These are phyloP conservation scores for Alitta virens DNA, from an alignment of 2,888 invertebrate genomes.

Conservation along the genomic window DNA sequence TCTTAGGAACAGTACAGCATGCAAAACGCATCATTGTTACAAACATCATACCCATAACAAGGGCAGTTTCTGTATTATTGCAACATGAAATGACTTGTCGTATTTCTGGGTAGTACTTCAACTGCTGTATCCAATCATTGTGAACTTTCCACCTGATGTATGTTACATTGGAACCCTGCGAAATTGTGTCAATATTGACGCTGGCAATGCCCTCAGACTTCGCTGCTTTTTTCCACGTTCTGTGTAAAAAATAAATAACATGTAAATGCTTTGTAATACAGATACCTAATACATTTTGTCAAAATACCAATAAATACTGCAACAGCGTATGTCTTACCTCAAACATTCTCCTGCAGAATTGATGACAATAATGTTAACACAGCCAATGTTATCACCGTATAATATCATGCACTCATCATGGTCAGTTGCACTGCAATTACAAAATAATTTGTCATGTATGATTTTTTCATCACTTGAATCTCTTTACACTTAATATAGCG, in stretches of 20 bases:
- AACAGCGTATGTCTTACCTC: conserved; percentile 44
- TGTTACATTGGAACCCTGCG: conserved; percentile 42
- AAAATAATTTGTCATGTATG: too few relatives aligned
- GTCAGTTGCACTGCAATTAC: conserved; percentile 44
- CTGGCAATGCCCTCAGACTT: conserved; percentile 55
- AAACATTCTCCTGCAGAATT: conserved; percentile 54
- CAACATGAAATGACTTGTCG: conserved; percentile 57
- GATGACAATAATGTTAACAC: conserved; percentile 55
- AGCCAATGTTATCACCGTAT: conserved; percentile 56
- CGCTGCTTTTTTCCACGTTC: conserved; percentile 55
- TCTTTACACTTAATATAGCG: too few relatives aligned
- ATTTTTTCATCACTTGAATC: too few relatives aligned
- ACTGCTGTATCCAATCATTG: conserved; percentile 56
- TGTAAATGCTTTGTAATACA: too few relatives aligned
- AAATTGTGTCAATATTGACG: conserved; percentile 48
- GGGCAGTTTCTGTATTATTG: conserved; percentile 53
- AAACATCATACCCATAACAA: conserved; percentile 53
- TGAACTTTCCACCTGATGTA: conserved; percentile 57
- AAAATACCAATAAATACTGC: too few relatives aligned
- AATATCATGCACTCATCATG: conserved; percentile 54
- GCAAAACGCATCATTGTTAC: too few relatives aligned
- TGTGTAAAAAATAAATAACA: conserved; percentile 24
- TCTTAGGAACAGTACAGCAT: too few relatives aligned
- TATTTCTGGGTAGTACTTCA: conserved; percentile 54
- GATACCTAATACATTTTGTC: too few relatives aligned